Base-by-base conservation (phyloP, 2,797 vertebrate species). In the Liparis tanakae region DNA sequence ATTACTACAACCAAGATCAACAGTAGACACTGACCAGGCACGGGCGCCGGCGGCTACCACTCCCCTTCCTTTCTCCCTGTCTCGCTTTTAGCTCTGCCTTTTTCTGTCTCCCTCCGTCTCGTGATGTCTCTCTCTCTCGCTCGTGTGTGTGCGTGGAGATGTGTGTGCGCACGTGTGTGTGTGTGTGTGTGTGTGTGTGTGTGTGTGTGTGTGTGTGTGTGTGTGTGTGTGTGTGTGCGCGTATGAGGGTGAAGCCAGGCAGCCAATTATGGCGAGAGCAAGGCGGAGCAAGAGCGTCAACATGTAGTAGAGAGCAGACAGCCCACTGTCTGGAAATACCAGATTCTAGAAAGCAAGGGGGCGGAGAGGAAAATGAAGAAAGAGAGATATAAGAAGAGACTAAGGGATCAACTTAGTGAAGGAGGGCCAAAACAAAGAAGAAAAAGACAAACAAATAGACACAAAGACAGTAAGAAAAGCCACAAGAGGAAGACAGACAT, bases 1-100 rank as follows among this genome's bases (percentile, higher is more conserved):
- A 90, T 85, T 85, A 87, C 85, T 85, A 78, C 80, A 85, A 88
- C 83, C 78, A 91, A 89, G 76, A 90, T 89, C 90, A 91, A 90
- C 81, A 88, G 78, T 46, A 87, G 84, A 91, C 80, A 80, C 57
- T 81, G 77, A 88, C 85, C 85, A 89, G 87, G 80, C 74, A 74
- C 71, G 77, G 78, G 75, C 76, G 70, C 70, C 66, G 8, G 78
- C 81, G 76, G 73, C 46, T 50, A 76, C 79, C 83, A 63, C 79
- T 73, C 81, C 86, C 77, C 70, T 79, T 77, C 61, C 73, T 70
- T 65, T 76, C 78, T 74, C 70, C 65, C 74, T 6, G 62, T 74
- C 51, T 81, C n/a, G 5, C 53, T 72, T 68, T 73, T 63, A 51
- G 22, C 62, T 76, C 48, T 43, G 50, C 53, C 48, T 70, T 77